Evolutionary conservation across 1,140 invertebrate genomes (phyloP).

Genomic region (Coptotermes formosanus): DNA sequence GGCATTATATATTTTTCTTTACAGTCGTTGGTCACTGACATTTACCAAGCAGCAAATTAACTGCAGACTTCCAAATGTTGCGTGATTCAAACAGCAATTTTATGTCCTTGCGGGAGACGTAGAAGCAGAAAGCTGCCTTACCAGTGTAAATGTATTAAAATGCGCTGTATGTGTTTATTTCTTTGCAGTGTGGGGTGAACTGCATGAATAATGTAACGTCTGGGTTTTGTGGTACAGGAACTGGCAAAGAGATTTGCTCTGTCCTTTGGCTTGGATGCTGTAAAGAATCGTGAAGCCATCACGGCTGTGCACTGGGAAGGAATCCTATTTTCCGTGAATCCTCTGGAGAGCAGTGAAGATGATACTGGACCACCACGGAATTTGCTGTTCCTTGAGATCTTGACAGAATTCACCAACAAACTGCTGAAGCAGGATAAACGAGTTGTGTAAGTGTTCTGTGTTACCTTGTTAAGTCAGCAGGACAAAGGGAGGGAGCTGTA

Average conservation of each 20-base stretch:
- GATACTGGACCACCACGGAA: constrained; percentile 79
- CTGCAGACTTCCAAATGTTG: too few relatives aligned
- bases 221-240: constrained; percentile 60
- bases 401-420: constrained; percentile 95
- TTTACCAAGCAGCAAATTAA: too few relatives aligned
- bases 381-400: constrained; percentile 89
- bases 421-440: constrained; percentile 94
- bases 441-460: constrained; percentile 64
- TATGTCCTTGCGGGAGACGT: too few relatives aligned
- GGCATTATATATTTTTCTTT: too few relatives aligned
- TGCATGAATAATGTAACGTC: background rate
- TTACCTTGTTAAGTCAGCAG: background rate
- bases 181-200: too few relatives aligned
- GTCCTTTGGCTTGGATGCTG: constrained; percentile 95
- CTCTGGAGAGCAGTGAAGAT: constrained; percentile 62
- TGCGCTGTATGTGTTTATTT: too few relatives aligned
- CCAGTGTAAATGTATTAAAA: too few relatives aligned
- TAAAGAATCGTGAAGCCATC: constrained; percentile 97
- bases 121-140: too few relatives aligned
- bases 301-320: constrained; percentile 93
- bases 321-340: constrained; percentile 83
- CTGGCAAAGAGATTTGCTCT: constrained; percentile 94
- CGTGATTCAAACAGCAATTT: too few relatives aligned
- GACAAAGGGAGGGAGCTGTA: background rate
- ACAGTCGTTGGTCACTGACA: too few relatives aligned